These are phyloP conservation scores for Sebastes kiyomatsui DNA, from an alignment of 2,797 vertebrate species.

Conservation along the genomic window DNA sequence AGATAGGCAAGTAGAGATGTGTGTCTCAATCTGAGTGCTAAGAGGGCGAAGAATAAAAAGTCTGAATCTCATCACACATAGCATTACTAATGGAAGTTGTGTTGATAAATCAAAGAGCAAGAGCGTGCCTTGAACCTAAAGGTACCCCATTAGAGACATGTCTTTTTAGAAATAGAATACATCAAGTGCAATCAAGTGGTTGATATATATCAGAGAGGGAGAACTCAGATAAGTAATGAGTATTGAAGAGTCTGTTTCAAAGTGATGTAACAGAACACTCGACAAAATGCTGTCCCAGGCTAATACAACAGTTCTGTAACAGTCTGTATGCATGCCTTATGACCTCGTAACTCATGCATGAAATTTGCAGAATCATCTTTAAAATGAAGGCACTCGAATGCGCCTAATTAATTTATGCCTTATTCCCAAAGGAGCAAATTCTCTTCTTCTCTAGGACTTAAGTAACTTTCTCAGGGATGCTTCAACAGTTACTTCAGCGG, in stretches of 20 bases:
- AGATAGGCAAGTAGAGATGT: background rate
- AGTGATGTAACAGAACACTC: background rate
- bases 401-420: background rate
- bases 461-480: background rate
- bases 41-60: background rate
- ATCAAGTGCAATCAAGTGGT: background rate
- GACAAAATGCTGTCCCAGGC: background rate
- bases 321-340: background rate
- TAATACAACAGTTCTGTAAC: background rate
- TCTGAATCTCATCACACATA: background rate
- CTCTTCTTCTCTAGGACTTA: background rate
- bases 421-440: background rate
- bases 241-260: background rate
- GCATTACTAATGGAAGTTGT: background rate
- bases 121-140: background rate
- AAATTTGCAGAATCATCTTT: slow-evolving; percentile 26
- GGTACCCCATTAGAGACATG: background rate
- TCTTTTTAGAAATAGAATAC: background rate
- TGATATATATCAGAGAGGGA: background rate
- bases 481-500: background rate
- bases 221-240: background rate
- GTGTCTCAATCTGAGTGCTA: background rate
- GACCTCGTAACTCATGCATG: background rate
- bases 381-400: background rate
- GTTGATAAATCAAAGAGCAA: background rate